Conservation (phyloP, 2,797 vertebrate species). For the Peromyscus attwateri region DNA sequence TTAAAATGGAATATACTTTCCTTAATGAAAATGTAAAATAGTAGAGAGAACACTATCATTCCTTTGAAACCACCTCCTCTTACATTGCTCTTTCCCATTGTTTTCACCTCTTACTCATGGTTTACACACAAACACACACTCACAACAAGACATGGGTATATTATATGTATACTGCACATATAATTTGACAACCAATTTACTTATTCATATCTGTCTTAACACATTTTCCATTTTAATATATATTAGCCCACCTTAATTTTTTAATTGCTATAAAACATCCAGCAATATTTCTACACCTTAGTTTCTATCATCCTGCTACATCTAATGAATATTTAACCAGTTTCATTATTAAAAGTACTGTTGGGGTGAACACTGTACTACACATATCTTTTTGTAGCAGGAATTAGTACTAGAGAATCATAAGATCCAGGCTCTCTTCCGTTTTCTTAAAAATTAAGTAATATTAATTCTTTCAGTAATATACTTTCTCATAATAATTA, state of each 20-base stretch:
- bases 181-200: background rate
- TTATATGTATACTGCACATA: background rate
- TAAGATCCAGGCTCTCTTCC: background rate
- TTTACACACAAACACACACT: background rate
- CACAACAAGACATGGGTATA: background rate
- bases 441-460: background rate
- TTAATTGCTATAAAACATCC: background rate
- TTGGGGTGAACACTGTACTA: background rate
- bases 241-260: background rate
- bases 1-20: background rate
- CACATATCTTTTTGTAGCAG: background rate
- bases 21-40: background rate
- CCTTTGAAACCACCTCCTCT: background rate
- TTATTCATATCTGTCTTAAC: background rate
- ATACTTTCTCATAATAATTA: background rate
- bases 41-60: background rate
- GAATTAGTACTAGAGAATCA: background rate
- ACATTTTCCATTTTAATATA: background rate
- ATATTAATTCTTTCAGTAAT: background rate
- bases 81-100: background rate
- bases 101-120: background rate
- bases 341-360: background rate
- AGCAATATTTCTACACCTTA: background rate
- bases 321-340: background rate
- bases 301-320: background rate